These are phyloP conservation scores for Genyomyrus donnyi DNA, from an alignment of 2,113 vertebrate species.

Conservation along the genomic window DNA sequence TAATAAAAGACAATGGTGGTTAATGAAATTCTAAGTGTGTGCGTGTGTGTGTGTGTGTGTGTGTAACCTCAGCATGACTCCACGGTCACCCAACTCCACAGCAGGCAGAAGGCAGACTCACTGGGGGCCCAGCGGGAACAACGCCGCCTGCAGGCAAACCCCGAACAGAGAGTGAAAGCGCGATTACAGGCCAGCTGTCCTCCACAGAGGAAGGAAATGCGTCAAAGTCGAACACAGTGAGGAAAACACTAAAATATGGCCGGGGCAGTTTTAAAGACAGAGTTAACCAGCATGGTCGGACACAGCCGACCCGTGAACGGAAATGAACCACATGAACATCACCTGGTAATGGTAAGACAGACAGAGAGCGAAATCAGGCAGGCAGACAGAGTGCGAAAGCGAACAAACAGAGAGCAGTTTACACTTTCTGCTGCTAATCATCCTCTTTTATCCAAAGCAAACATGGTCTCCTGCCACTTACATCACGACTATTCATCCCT, in stretches of 20 bases:
- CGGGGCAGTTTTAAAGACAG: background rate
- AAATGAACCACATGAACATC: background rate
- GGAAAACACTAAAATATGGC: background rate
- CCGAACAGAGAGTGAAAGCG: background rate
- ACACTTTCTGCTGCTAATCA: background rate
- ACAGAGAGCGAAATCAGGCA: background rate
- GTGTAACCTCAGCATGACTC: background rate
- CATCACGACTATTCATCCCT: background rate
- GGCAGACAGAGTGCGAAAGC: too few species aligned
- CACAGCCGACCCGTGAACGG: background rate
- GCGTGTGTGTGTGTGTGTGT: background rate
- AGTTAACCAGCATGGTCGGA: background rate
- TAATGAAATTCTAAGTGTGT: background rate
- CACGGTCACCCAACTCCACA: background rate
- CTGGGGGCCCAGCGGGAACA: background rate
- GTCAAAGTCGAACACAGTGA: background rate
- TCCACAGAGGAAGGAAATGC: background rate
- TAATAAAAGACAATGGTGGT: background rate
- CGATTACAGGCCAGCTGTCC: background rate
- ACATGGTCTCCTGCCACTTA: background rate
- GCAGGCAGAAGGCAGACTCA: background rate
- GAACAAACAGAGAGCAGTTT: background rate
- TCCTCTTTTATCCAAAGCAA: background rate
- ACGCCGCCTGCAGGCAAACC: background rate
- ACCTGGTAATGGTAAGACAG: background rate